Evolutionary conservation across 1,140 invertebrate genomes (phyloP).

Genomic region (Caerostris darwini): DNA sequence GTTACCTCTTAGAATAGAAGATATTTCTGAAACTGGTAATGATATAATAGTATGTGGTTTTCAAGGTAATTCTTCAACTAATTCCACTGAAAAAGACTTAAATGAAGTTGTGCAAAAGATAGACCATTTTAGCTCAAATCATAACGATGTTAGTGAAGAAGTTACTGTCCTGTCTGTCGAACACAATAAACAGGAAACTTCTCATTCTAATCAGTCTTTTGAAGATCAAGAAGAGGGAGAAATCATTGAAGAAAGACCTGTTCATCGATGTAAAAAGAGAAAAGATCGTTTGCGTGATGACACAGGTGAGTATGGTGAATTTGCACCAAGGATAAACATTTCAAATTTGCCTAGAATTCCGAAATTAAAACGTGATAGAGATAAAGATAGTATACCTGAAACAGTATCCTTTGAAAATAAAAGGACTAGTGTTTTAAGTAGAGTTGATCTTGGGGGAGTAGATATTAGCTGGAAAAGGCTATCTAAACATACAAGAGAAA

Average conservation of each 20-base stretch:
- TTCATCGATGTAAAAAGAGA: slow-evolving; percentile 81
- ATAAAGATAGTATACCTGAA: slow-evolving; percentile 58
- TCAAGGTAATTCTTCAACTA: slow-evolving; percentile 16
- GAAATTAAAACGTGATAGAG: slow-evolving; percentile 78
- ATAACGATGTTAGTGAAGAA: neutral
- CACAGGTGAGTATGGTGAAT: slow-evolving; percentile 70
- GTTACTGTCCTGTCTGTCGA: neutral
- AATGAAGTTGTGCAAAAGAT: slow-evolving; percentile 50
- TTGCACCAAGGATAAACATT: slow-evolving; percentile 77
- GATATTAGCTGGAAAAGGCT: slow-evolving; percentile 88
- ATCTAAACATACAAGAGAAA: slow-evolving; percentile 89
- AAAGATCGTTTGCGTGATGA: slow-evolving; percentile 35
- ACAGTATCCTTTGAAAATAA: slow-evolving; percentile 68
- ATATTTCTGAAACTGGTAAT: slow-evolving; percentile 77
- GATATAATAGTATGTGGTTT: slow-evolving; percentile 57
- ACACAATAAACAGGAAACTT: neutral
- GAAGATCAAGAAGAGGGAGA: slow-evolving; percentile 84
- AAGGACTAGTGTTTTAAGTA: slow-evolving; percentile 77
- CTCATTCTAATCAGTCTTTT: slow-evolving; percentile 51
- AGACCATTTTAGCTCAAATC: neutral
- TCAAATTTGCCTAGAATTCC: slow-evolving; percentile 79
- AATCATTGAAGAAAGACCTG: slow-evolving; percentile 82
- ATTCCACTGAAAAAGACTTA: neutral
- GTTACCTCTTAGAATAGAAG: slow-evolving; percentile 68
- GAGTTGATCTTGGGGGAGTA: slow-evolving; percentile 71